Base-by-base conservation (phyloP, 2,797 vertebrate genomes). In the Poecilia wingei region DNA sequence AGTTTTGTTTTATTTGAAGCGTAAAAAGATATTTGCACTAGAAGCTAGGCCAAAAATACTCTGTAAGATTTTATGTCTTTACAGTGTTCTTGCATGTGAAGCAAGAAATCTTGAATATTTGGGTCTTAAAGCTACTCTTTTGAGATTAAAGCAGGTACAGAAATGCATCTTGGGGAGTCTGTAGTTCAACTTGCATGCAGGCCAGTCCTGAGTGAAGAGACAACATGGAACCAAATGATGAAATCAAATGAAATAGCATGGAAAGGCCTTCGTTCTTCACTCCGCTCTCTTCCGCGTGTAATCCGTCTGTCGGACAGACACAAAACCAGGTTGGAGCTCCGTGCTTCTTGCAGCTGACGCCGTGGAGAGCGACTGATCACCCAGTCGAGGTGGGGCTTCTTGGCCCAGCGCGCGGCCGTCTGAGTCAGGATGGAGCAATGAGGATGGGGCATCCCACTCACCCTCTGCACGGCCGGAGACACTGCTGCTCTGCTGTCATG, bases 401-500 rank as follows among this genome's bases (percentile, higher is more conserved):
- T 83, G 86, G 92, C 90, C 90, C 89, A 72, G 81, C 20, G 53
- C 49, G 68, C 77, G 71, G 77, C 82, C 79, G 84, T 88, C 87
- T 91, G 91, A 93, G 90, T 93, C 93, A 94, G 95, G 94, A 93
- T 94, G 92, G 90, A 93, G 92, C 89, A 93, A 94, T 92, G 94
- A 93, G 94, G 92, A 94, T 90, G 95, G 96, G 95, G 94, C 94
- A 94, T 95, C 95, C 95, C 95, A 95, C 94, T 94, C 94, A 95
- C 93, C 94, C 95, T 95, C 94, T 94, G 95, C 93, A 94, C 92
- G 93, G 94, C 94, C 94, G 91, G 94, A 96, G 94, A 94, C 94
- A 94, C 96, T 96, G 96, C 96, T 94, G 94, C 91, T 93, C 91
- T 93, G 97, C 96, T 97, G 96, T 96, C 97, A 98, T 98, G 96